Percentiles rank a stretch among this genome's conserved stretches.
Evolutionary conservation across 2,113 vertebrate species (phyloP).

Genomic region (Ceyx melanurus): DNA sequence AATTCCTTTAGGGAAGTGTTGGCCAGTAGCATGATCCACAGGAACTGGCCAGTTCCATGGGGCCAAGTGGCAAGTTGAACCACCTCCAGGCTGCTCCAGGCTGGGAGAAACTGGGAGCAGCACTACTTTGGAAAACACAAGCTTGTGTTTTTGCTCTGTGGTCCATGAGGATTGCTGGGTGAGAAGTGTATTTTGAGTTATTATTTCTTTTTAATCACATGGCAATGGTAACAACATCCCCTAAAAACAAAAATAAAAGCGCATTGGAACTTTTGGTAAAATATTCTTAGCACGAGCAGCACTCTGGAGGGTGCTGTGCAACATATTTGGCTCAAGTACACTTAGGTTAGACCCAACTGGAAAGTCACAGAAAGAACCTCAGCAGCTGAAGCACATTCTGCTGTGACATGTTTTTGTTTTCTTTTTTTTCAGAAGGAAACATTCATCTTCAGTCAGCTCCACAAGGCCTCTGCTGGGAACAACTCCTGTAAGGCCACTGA

Average conservation of each 20-base stretch:
- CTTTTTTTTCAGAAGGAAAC: not conserved
- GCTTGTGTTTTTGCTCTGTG: not conserved
- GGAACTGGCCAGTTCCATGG: not conserved
- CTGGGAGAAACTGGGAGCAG: not conserved
- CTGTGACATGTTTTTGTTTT: not conserved
- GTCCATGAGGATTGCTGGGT: not conserved
- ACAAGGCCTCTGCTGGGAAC: conserved; percentile 55
- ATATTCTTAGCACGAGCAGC: not conserved
- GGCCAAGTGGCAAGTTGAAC: not conserved
- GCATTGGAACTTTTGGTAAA: conserved; percentile 22
- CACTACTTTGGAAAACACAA: not conserved
- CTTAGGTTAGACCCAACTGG: conserved; percentile 25
- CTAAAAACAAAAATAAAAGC: not conserved
- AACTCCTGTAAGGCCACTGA: conserved; percentile 51
- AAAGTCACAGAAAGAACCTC: conserved; percentile 11
- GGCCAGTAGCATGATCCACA: conserved; percentile 21
- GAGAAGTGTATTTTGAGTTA: not conserved
- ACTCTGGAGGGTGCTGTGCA: not conserved
- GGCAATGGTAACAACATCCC: not conserved
- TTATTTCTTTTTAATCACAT: not conserved
- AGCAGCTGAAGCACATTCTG: not conserved
- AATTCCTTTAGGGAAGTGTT: not conserved
- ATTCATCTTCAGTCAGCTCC: conserved; percentile 41
- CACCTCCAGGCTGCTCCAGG: not conserved
- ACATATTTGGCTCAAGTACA: conserved; percentile 48